Conservation (phyloP, 1,140 invertebrate species). For the Aleiodes sp. region DNA sequence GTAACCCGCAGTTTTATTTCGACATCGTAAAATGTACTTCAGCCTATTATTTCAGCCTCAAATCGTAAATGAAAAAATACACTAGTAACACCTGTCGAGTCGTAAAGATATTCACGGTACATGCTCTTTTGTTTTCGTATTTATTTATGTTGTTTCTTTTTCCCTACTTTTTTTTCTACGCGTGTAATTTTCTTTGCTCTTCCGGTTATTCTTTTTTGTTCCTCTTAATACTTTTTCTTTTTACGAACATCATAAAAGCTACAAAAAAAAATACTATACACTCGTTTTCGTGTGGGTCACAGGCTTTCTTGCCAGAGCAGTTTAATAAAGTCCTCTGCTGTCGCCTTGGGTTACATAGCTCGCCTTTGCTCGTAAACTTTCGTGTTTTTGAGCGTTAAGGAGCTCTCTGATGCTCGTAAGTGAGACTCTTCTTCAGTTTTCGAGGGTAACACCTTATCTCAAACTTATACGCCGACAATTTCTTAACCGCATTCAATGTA, state of each 20-base stretch:
- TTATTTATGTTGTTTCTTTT: too few species aligned
- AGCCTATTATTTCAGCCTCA: constrained; percentile 10
- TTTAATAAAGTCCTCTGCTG: constrained; percentile 23
- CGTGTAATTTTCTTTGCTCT: neutral
- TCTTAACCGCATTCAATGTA: neutral
- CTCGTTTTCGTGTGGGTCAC: neutral
- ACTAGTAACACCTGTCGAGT: constrained; percentile 27
- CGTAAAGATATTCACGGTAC: constrained; percentile 22
- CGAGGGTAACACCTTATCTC: constrained; percentile 21
- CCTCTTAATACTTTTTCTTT: constrained; percentile 12
- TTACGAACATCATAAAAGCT: neutral
- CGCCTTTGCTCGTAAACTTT: constrained; percentile 19
- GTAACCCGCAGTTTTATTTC: constrained; percentile 15
- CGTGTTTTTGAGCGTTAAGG: constrained; percentile 19
- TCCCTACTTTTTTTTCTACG: neutral
- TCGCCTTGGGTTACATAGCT: neutral
- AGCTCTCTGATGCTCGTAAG: constrained; percentile 22
- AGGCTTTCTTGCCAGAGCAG: neutral
- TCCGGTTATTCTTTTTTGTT: neutral
- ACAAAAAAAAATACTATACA: constrained; percentile 6
- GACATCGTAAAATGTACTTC: constrained; percentile 15
- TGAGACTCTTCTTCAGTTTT: constrained; percentile 4
- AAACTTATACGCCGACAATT: constrained; percentile 20
- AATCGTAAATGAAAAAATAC: constrained; percentile 30
- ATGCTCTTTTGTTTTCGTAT: neutral